Base-by-base conservation (phyloP, 2,888 invertebrate species). In the Strigamia crassipes region DNA sequence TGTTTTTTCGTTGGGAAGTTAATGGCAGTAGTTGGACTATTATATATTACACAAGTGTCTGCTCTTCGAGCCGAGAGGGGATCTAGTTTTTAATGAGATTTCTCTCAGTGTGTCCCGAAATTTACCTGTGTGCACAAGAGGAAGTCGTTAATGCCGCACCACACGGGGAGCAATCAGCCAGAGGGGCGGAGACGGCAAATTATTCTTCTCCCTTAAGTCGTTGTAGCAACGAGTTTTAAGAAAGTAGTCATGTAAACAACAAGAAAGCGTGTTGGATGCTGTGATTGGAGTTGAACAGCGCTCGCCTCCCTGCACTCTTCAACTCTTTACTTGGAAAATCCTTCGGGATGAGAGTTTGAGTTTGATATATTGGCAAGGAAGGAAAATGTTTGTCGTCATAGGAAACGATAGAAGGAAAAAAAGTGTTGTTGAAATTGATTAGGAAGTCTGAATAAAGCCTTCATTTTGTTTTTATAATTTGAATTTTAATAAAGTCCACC, bases 131-230 rank as follows among this genome's bases (percentile, higher is more conserved):
- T 73, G 27, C 27, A 73, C 27, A 23, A 73, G 73, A 31, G 73
- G 73, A 73, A 73, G 73, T 73, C 73, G 73, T 73, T 73, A 73
- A 73, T 73, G 73, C 73, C 73, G 31, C 31, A 73, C 73, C 73
- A 73, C 73, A 73, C 73, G 73, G 73, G 73, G 73, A 73, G 73
- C 73, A 73, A 73, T 73, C 73, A 73, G 73, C 73, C 73, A 73
- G 73, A 73, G 73, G 73, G 73, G 73, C 73, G 73, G 73, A 23
- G 73, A 73, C 73, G 73, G 73, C 73, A 73, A 73, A 73, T 73
- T 73, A 73, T 73, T 73, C 73, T 73, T 73, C 73, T 73, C 73
- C 73, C 73, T 73, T 31, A 73, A 73, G 73, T 73, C 73, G 73
- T 73, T 73, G 73, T 31, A 73, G 27, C 56, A 56, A 73, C 27